These are phyloP conservation scores for Lacanobia wlatinum DNA, from an alignment of 2,888 invertebrate genomes.

Conservation along the genomic window DNA sequence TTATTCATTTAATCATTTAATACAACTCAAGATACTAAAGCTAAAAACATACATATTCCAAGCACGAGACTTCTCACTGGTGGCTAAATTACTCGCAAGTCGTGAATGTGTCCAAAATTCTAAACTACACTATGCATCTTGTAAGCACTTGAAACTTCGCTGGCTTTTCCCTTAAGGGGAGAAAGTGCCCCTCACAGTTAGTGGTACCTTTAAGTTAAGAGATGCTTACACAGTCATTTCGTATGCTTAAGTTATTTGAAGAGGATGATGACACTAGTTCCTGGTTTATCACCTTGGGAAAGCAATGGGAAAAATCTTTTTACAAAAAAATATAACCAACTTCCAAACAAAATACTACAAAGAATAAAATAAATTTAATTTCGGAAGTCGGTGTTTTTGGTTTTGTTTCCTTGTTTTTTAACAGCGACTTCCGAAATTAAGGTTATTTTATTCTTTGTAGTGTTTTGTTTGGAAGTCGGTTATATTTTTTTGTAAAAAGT, in stretches of 20 bases:
- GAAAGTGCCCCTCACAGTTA: conserved; percentile 36
- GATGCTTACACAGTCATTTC: conserved; percentile 4
- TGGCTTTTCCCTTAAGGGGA: conserved; percentile 36
- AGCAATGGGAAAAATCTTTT: not conserved
- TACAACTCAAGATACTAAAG: too few species aligned
- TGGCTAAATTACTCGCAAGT: not conserved
- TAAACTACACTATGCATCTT: conserved; percentile 18
- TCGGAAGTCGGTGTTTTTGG: too few species aligned
- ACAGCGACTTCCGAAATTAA: too few species aligned
- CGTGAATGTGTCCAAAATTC: conserved; percentile 3
- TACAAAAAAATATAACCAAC: too few species aligned
- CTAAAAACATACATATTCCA: not conserved
- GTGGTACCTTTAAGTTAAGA: conserved; percentile 13
- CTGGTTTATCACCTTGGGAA: not conserved
- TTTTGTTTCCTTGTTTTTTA: too few species aligned
- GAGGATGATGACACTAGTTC: conserved; percentile 17
- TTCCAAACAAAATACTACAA: too few species aligned
- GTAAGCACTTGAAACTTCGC: conserved; percentile 33
- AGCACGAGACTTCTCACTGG: not conserved
- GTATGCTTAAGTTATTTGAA: conserved; percentile 27
- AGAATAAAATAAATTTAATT: too few species aligned
- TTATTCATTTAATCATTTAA: too few species aligned
- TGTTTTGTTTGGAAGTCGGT: too few species aligned
- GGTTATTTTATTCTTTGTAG: too few species aligned
- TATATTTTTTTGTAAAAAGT: too few species aligned